Evolutionary conservation across 1,140 invertebrate genomes (phyloP).

Genomic region (Pseudomyrmex concolor): DNA sequence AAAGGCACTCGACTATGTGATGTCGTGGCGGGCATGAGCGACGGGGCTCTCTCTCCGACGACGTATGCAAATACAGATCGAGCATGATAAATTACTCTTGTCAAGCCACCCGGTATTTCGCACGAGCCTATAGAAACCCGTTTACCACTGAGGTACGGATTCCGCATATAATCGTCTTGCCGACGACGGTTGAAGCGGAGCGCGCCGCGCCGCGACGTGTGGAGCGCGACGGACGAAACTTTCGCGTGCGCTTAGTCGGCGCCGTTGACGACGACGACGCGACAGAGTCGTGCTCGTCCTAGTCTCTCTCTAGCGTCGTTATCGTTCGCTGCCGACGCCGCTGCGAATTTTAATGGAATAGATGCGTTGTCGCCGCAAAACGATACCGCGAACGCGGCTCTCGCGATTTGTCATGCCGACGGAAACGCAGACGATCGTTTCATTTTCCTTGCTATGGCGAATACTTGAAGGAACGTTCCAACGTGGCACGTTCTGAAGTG

Average conservation of each 20-base stretch:
- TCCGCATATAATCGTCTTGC: slow-evolving; percentile 77
- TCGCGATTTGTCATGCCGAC: slow-evolving; percentile 49
- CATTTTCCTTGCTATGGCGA: not conserved
- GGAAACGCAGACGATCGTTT: slow-evolving; percentile 33
- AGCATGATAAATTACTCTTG: slow-evolving; percentile 86
- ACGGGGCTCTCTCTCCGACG: slow-evolving; percentile 84
- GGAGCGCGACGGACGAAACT: slow-evolving; percentile 57
- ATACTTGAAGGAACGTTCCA: not conserved
- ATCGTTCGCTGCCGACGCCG: slow-evolving; percentile 8
- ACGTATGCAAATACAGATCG: slow-evolving; percentile 86
- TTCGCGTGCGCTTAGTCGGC: slow-evolving; percentile 47
- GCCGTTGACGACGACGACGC: not conserved
- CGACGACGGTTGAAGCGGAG: slow-evolving; percentile 72
- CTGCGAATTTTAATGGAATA: slow-evolving; percentile 63
- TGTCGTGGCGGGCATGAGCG: slow-evolving; percentile 81
- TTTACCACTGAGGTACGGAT: slow-evolving; percentile 77
- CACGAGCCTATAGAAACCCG: slow-evolving; percentile 80
- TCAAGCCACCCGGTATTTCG: slow-evolving; percentile 85
- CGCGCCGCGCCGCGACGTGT: not conserved
- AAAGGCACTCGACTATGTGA: slow-evolving; percentile 85
- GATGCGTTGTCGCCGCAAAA: slow-evolving; percentile 42
- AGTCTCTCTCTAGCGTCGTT: slow-evolving; percentile 27
- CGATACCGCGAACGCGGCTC: slow-evolving; percentile 22
- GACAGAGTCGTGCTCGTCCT: slow-evolving; percentile 10
- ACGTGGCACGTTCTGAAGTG: not conserved